Base-by-base conservation (phyloP, 2,113 vertebrate genomes). In the Climacteris rufus region DNA sequence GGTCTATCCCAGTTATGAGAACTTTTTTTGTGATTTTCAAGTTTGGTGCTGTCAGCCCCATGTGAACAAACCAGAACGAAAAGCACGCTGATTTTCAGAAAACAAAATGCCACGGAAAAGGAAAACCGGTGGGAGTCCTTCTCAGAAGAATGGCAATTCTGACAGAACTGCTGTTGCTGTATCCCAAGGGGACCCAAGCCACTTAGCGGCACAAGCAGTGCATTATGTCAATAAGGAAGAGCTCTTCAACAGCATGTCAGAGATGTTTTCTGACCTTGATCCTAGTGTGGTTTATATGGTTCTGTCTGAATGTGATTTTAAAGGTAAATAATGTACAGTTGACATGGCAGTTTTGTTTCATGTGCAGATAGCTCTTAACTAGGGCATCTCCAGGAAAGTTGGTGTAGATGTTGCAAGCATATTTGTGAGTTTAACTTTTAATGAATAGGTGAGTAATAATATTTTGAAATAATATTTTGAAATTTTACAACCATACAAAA, bases 251-350 rank as follows among this genome's bases (percentile, higher is more conserved):
- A 98, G 84, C 89, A 98, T 99, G 98, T 98, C 98, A 95, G 99
- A 99, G 96, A 99, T 99, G 98, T 99, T 99, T 97, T 98, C 99
- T 53, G 98, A 99, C 72, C 96, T 99, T 97, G 99, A 99, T 94
- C 98, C 99, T 9, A 98, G 98, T 83, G 99, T 99, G 69, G 97
- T 99, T 54, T 98, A 99, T 97, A 99, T 99, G 97, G 98, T 99
- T 96, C 98, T 99, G 57, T 98, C 98, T 89, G 99, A 99, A 97
- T 99, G 98, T 95, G 99, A 99, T 94, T 99, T 99, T 96, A 99
- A 98, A 99, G 99, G 99, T 99, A 98, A 98, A 92, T 94, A 94
- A 85, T 60, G 31, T 13, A 15, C 35, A 47, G 33, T 85, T 97
- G 63, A n/a, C 83, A 49, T 83, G 94, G 76, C 20, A 78, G 72